These are phyloP conservation scores for Schizaphis graminum DNA, from an alignment of 2,888 invertebrate genomes.

Conservation along the genomic window DNA sequence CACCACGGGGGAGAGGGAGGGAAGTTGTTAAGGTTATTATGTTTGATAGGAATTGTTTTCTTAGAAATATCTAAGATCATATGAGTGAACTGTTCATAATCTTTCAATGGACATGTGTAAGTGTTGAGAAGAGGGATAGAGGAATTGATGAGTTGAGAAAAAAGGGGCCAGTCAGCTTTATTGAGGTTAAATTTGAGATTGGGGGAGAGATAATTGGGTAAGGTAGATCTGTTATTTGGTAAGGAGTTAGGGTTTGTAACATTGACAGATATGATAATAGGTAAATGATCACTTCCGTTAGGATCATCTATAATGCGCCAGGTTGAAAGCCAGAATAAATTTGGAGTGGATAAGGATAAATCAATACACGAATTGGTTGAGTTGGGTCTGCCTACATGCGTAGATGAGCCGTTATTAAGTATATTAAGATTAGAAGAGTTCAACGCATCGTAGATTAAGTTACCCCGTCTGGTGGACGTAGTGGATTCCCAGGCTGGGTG, in stretches of 20 bases:
- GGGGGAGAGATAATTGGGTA: not conserved
- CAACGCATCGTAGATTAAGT: not conserved
- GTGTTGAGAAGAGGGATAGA: not conserved
- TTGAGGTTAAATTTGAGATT: not conserved
- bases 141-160: slow-evolving; percentile 4
- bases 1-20: not conserved
- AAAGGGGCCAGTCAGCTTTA: not conserved
- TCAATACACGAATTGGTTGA: no score
- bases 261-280: no score
- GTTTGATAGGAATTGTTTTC: not conserved
- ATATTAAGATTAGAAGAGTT: not conserved
- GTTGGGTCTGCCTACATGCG: not conserved
- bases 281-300: no score
- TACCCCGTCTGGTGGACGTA: no score
- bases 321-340: not conserved
- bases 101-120: not conserved
- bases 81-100: not conserved
- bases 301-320: no score
- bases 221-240: not conserved
- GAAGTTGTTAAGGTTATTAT: no score
- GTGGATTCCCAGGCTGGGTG: not conserved
- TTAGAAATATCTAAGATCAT: not conserved
- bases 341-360: no score
- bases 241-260: not conserved
- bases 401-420: not conserved